Evolutionary conservation across 2,888 invertebrate genomes (phyloP).

Genomic region (Hypena proboscidalis): DNA sequence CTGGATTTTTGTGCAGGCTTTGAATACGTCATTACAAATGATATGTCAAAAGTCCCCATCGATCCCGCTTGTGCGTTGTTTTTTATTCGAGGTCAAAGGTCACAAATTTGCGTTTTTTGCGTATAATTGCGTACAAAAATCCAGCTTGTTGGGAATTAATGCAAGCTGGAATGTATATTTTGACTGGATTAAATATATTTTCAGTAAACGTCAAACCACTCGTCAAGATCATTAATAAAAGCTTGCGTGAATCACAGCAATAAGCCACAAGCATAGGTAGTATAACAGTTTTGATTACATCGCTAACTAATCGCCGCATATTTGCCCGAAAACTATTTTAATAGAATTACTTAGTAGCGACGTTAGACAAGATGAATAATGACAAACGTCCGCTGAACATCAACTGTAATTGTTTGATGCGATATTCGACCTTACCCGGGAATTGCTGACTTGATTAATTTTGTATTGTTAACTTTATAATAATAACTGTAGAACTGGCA

Average conservation of each 20-base stretch:
- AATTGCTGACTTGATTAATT: conserved; percentile 54
- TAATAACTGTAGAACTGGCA: conserved; percentile 29
- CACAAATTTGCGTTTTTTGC: no score
- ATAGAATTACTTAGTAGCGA: conserved; percentile 40
- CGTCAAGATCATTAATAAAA: conserved; percentile 10
- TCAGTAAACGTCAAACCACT: no score
- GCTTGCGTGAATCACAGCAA: conserved; percentile 19
- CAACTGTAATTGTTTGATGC: conserved; percentile 70
- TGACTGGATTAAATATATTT: no score
- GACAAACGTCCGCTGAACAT: conserved; percentile 55
- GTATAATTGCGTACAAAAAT: no score
- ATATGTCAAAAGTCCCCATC: no score
- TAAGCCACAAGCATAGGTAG: conserved; percentile 9
- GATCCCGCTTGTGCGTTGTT: no score
- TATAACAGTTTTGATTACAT: conserved; percentile 23
- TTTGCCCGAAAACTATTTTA: conserved; percentile 43
- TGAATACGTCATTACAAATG: no score
- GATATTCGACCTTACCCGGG: conserved; percentile 55
- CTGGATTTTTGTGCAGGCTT: no score
- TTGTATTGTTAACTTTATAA: conserved; percentile 42
- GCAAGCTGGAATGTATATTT: no score
- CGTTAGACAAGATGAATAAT: conserved; percentile 62
- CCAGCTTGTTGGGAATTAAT: no score
- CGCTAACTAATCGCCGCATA: conserved; percentile 28
- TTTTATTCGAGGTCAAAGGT: no score